phyloP scores from a whole-genome alignment of 2,888 invertebrate species.

The Eupithecia insigniata region DNA sequence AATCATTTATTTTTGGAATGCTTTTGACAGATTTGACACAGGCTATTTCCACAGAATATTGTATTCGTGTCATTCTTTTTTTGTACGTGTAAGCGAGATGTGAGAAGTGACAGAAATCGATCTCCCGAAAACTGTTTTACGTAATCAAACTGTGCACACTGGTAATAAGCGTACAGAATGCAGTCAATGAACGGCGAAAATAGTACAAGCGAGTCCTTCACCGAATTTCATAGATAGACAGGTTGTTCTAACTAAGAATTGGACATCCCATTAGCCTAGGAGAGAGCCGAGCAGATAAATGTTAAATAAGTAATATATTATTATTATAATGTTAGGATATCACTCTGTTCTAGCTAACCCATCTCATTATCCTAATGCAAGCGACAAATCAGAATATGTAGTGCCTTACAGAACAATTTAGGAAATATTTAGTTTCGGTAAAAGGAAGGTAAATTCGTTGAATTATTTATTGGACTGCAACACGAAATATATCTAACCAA shows the following conservation, averaged over 20 bases:
- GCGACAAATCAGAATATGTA: constrained; percentile 27
- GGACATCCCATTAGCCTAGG: constrained; percentile 22
- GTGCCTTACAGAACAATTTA: constrained; percentile 18
- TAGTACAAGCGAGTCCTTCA: neutral
- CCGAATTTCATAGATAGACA: neutral
- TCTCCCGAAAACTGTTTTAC: neutral
- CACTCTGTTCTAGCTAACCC: constrained; percentile 21
- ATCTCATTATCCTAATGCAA: constrained; percentile 24
- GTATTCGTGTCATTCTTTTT: neutral
- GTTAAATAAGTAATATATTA: neutral
- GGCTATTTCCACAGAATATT: neutral
- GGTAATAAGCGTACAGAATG: neutral
- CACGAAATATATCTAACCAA: neutral
- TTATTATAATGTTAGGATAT: constrained; percentile 5
- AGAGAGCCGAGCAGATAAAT: constrained; percentile 30
- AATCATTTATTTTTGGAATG: neutral
- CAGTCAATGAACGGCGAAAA: neutral
- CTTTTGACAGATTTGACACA: neutral
- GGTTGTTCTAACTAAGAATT: constrained; percentile 32
- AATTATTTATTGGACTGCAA: neutral
- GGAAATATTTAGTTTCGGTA: neutral
- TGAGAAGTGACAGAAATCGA: neutral
- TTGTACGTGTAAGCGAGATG: neutral
- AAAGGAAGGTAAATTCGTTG: neutral
- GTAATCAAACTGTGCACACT: neutral